Evolutionary conservation across 2,797 vertebrate genomes (phyloP), one percentile per base, ranked within the genome.

Genomic region (Pempheris klunzingeri): DNA sequence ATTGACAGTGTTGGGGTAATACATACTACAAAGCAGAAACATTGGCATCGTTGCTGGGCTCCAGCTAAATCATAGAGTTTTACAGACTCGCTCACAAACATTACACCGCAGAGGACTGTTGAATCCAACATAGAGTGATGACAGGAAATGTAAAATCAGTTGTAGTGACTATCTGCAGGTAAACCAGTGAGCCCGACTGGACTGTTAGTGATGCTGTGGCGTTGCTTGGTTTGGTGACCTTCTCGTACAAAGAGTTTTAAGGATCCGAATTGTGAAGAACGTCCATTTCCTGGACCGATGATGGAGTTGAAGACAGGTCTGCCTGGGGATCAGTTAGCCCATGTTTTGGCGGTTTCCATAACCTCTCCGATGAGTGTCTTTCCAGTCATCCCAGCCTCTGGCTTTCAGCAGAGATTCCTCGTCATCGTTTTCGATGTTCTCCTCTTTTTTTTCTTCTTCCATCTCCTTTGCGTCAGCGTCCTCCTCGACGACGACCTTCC

Each of bases 331-430:
- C 28, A 39, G 17, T 92, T 92, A 99, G 81, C 97, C 98, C 98
- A 99, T 96, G 78, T 99, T 98, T 13, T 99, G 96, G 44, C 98
- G 95, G 93, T 99, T 99, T 80, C 98, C 98, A 0, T 97, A 99
- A 69, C 98, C 98, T 80, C 96, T 94, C 2, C 93, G 96, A 85
- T 99, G 97, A 4, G 92, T 92, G 39, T 99, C 98, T 71, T 97
- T 99, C 96, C 97, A 99, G 71, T 98, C 96, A 1, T 99, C 98
- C 98, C 97, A 98, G 71, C 93, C 90, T 15, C 96, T 95, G 65
- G 96, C 95, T 82, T 95, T 97, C 39, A 77, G 83, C 65, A 97
- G 64, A 7, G 95, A 69, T 36, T 95, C 93, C 14, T 97, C 94
- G 0, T 97, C 94, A 0, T 95, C 96, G 0, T 95, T 91, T 34